Evolutionary conservation across 2,888 invertebrate genomes (phyloP).

Genomic region (Rhamphomyia laevipes): DNA sequence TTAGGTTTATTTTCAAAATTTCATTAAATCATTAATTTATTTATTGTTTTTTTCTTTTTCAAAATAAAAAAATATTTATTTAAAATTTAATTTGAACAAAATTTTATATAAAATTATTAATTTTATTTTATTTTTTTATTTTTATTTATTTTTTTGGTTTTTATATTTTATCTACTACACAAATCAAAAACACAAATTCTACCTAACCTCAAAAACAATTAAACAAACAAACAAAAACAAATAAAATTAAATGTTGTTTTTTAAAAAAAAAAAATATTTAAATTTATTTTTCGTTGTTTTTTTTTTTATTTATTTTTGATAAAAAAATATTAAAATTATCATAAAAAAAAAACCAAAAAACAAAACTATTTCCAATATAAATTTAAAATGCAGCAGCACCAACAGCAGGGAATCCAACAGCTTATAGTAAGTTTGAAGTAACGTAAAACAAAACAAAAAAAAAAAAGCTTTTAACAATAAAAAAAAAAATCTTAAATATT

Average conservation of each 20-base stretch:
- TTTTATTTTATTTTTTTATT: too few species aligned
- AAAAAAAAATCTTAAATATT: conserved; percentile 3
- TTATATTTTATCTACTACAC: too few species aligned
- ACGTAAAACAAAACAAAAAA: neutral
- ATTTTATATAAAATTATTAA: too few species aligned
- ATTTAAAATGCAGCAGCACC: conserved; percentile 61
- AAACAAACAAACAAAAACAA: conserved; percentile 2
- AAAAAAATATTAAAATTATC: conserved; percentile 5
- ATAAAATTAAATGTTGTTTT: conserved; percentile 7
- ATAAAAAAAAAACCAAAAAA: conserved; percentile 9
- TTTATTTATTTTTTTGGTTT: too few species aligned
- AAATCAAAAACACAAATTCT: too few species aligned
- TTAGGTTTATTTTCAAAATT: too few species aligned
- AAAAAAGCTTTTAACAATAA: too few species aligned
- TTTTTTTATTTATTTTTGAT: conserved; percentile 12
- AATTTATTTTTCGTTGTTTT: conserved; percentile 9
- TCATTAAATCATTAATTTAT: too few species aligned
- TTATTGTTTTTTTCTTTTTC: too few species aligned
- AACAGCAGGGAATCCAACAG: conserved; percentile 85
- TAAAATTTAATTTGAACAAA: too few species aligned
- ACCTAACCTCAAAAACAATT: neutral
- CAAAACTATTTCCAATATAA: conserved; percentile 9
- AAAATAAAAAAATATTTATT: too few species aligned
- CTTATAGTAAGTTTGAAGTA: conserved; percentile 65
- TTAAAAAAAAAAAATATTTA: too few species aligned